Conservation (phyloP, 2,113 vertebrate species). For the Crotophaga sulcirostris region DNA sequence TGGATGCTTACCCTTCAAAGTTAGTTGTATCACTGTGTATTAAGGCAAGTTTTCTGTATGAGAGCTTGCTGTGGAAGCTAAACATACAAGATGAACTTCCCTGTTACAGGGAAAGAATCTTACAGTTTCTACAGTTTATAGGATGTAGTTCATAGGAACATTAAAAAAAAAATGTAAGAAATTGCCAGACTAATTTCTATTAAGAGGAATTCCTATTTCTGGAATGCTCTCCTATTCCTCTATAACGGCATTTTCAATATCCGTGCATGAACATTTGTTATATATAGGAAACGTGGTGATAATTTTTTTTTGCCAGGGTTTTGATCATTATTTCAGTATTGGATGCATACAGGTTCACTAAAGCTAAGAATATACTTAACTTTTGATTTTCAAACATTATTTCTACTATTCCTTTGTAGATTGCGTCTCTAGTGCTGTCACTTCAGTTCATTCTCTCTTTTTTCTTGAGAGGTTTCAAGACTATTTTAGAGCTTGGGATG, state of each 20-base stretch:
- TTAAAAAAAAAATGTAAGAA: too few species aligned
- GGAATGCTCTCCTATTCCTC: neutral
- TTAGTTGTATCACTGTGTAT: neutral
- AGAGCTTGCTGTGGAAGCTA: neutral
- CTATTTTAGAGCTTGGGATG: neutral
- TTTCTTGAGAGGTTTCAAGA: neutral
- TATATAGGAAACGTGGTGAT: neutral
- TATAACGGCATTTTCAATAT: neutral
- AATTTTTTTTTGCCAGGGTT: neutral
- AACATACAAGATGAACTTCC: neutral
- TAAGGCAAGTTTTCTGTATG: neutral
- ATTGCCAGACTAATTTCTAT: neutral
- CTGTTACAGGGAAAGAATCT: neutral
- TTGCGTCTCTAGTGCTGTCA: rapidly evolving
- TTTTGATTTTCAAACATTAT: neutral
- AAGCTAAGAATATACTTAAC: neutral
- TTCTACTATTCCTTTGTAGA: neutral
- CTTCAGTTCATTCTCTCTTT: neutral
- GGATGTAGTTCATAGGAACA: neutral
- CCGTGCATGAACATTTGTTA: neutral
- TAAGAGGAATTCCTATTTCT: neutral
- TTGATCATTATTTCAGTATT: neutral
- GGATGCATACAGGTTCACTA: neutral
- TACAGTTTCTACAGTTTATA: neutral
- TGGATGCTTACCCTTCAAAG: neutral